These are phyloP conservation scores for Molossus molossus DNA, from an alignment of 2,797 vertebrate species.

Conservation along the genomic window DNA sequence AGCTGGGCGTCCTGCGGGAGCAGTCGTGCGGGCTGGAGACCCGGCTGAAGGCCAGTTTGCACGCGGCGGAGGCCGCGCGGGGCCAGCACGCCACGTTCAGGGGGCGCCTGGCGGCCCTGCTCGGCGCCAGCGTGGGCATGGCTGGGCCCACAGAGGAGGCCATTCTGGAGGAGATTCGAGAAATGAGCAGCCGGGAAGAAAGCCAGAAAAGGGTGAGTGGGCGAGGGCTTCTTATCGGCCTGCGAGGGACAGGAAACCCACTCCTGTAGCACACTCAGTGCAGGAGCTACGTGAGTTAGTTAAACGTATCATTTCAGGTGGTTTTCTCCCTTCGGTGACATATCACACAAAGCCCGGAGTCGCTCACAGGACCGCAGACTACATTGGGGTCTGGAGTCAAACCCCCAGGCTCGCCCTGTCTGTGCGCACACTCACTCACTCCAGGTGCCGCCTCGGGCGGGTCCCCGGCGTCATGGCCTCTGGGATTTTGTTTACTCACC, in stretches of 20 bases:
- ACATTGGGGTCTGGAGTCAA: not conserved
- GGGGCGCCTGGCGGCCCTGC: constrained; percentile 89
- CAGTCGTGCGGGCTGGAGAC: constrained; percentile 90
- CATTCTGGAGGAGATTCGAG: constrained; percentile 90
- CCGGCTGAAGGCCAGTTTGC: constrained; percentile 88
- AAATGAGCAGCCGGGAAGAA: constrained; percentile 89
- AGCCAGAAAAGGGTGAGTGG: constrained; percentile 88
- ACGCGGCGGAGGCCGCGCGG: constrained; percentile 87
- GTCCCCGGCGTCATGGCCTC: not conserved
- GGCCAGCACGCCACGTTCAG: constrained; percentile 89
- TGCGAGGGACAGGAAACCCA: not conserved
- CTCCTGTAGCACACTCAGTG: not conserved
- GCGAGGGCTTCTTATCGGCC: not conserved
- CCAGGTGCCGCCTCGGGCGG: not conserved
- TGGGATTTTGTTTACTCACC: not conserved
- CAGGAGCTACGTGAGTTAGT: not conserved
- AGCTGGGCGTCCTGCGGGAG: constrained; percentile 90
- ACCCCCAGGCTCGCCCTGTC: rapidly evolving
- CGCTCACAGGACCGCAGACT: not conserved
- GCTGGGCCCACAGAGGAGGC: constrained; percentile 88
- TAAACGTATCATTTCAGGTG: not conserved
- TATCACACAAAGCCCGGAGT: not conserved
- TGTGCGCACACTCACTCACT: rapidly evolving
- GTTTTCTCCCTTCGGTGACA: not conserved
- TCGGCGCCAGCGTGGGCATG: constrained; percentile 78